These are phyloP conservation scores for Malacoraja senta DNA, from an alignment of 2,797 vertebrate genomes.

Conservation along the genomic window DNA sequence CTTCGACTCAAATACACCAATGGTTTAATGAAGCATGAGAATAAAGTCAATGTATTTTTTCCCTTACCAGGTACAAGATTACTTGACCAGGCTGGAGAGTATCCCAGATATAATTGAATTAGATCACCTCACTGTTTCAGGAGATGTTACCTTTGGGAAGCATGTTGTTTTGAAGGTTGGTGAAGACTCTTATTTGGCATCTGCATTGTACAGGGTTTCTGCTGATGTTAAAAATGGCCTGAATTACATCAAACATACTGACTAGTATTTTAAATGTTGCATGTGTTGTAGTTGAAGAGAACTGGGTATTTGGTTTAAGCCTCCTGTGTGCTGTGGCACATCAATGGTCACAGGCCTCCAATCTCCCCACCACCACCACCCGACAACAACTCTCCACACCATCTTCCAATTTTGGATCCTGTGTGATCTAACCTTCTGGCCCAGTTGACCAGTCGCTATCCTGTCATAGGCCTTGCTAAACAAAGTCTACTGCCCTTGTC, in stretches of 20 bases:
- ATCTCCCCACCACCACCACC: no score
- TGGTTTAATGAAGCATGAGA: no score
- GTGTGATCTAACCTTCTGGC: no score
- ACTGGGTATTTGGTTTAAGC: not conserved
- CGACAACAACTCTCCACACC: no score
- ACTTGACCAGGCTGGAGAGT: conserved; percentile 86
- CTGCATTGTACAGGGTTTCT: not conserved
- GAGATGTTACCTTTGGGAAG: conserved; percentile 95
- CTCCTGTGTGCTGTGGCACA: no score
- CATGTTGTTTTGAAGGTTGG: conserved; percentile 87
- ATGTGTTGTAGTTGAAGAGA: not conserved
- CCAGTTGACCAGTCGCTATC: no score
- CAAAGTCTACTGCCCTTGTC: no score
- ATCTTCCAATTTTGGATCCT: no score
- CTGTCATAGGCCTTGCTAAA: no score
- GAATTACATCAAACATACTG: not conserved
- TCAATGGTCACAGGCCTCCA: no score
- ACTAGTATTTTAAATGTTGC: not conserved
- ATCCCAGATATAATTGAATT: conserved; percentile 97
- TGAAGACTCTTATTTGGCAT: not conserved
- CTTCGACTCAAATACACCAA: no score
- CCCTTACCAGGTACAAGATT: conserved; percentile 82
- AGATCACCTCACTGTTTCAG: conserved; percentile 95
- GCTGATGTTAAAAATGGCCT: not conserved
- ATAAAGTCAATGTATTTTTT: not conserved